phyloP scores from a whole-genome alignment of 2,797 vertebrate species.

The Prunella strophiata region DNA sequence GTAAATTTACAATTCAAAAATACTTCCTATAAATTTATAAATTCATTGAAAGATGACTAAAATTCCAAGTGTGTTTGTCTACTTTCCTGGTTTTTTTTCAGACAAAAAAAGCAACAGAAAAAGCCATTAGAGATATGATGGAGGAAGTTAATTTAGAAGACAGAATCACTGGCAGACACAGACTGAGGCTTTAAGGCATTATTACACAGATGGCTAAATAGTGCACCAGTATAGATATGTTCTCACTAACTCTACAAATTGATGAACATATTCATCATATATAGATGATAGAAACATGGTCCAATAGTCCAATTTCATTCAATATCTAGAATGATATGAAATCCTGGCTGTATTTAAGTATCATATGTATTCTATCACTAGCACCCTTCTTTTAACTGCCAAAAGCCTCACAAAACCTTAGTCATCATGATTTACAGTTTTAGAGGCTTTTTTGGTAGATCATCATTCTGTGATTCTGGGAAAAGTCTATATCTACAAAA shows the following conservation, averaged over 20 bases:
- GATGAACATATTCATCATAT: not conserved
- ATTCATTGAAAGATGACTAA: not conserved
- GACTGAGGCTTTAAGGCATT: not conserved
- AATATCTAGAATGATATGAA: not conserved
- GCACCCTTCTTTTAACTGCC: not conserved
- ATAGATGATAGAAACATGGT: not conserved
- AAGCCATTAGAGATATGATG: not conserved
- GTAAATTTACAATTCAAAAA: not conserved
- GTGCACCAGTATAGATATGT: not conserved
- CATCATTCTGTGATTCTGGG: not conserved
- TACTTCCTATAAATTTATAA: not conserved
- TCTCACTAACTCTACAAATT: not conserved
- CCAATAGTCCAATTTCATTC: not conserved
- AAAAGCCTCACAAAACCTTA: not conserved
- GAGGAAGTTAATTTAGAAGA: not conserved
- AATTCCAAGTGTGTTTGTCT: not conserved
- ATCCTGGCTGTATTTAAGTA: not conserved
- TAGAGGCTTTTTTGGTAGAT: not conserved
- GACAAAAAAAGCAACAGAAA: not conserved
- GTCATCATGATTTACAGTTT: not conserved
- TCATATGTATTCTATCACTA: not conserved
- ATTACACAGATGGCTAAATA: not conserved
- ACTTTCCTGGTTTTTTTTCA: not conserved
- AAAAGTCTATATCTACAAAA: not conserved
- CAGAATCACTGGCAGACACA: not conserved